Evolutionary conservation across 2,797 vertebrate species (phyloP), one percentile per base, ranked within the genome.

Genomic region (Trachops cirrhosus): DNA sequence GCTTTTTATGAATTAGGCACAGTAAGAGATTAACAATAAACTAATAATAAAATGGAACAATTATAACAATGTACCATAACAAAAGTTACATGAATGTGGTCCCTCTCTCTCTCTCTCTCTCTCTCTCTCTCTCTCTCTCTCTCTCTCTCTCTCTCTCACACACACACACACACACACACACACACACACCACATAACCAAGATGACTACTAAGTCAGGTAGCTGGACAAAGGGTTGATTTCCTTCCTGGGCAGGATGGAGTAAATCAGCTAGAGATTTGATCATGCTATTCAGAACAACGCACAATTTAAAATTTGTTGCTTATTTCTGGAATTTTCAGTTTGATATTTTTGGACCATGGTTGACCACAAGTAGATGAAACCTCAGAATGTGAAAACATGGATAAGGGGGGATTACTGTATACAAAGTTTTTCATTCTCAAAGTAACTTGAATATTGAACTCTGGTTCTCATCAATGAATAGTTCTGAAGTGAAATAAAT

Each of bases 381-480:
- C 12, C 39, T 41, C 2, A 21, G 39, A 71, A 71, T 29, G 39
- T 26, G 39, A 71, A 71, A 41, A 24, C 39, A 41, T 26, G 24
- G 39, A 29, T 71, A 71, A 71, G 6, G 39, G 29, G 3, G 14
- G 14, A 39, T 24, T 39, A 26, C 12, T 41, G 12, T 64, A 39
- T 44, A 80, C 4, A 19, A 77, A 92, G 21, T 3, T 84, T 93
- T 92, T 64, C 12, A 79, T 73, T 94, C 62, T 29, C 78, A 85
- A 52, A 48, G 71, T 82, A 87, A 82, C 54, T 86, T 91, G 21
- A 93, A 89, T 82, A 93, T 57, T 83, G 34, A 78, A 78, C 85
- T 86, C 39, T 86, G 44, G 3, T 70, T 87, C 73, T 87, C 44
- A 80, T 67, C 34, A n/a, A 73, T 39, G 24, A 94, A 84, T n/a